phyloP scores from a whole-genome alignment of 1,140 invertebrate species.

The Maconellicoccus hirsutus region DNA sequence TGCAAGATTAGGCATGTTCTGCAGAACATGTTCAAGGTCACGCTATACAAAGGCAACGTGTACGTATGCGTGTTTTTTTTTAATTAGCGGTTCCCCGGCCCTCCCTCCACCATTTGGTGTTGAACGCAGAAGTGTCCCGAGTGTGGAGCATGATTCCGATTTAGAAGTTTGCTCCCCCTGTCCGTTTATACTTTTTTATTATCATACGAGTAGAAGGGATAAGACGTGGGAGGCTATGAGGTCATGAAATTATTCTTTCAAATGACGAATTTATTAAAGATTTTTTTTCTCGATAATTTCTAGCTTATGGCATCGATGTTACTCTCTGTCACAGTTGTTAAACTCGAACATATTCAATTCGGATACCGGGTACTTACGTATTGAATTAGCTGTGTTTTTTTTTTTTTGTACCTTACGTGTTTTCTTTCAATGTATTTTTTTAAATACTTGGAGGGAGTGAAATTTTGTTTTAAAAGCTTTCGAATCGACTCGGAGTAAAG shows the following conservation, averaged over 20 bases:
- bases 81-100: no score
- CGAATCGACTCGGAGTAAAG: no score
- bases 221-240: no score
- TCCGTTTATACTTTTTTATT: no score
- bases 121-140: no score
- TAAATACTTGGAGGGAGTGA: not conserved
- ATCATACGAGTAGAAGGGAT: no score
- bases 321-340: not conserved
- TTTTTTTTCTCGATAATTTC: not conserved
- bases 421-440: not conserved
- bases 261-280: not conserved
- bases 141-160: no score
- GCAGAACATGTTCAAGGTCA: constrained; percentile 58
- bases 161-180: no score
- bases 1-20: constrained; percentile 62
- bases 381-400: not conserved
- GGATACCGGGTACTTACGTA: not conserved
- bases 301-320: not conserved
- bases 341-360: not conserved
- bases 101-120: no score
- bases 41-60: constrained; percentile 68
- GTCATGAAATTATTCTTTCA: no score
- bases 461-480: no score
- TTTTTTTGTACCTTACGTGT: not conserved
- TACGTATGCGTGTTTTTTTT: constrained; percentile 38